Conservation (phyloP, 2,797 vertebrate species). For the Tympanoctomys barrerae region DNA sequence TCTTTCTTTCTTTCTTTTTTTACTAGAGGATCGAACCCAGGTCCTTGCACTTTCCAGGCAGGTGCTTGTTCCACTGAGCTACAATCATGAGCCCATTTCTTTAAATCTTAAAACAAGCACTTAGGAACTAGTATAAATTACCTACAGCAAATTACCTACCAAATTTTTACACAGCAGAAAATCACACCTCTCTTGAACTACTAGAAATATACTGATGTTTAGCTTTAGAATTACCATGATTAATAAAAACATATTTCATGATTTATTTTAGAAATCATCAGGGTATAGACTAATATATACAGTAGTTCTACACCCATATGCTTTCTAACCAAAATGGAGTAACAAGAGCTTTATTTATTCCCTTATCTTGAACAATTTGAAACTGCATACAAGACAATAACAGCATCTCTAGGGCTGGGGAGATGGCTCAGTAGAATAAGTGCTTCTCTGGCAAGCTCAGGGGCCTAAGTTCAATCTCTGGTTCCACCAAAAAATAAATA, state of each 20-base stretch:
- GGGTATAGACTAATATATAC: not conserved
- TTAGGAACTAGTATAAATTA: not conserved
- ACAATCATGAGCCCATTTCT: not conserved
- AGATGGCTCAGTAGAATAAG: too few species aligned
- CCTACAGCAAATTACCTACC: not conserved
- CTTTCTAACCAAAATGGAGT: not conserved
- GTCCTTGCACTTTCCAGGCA: too few species aligned
- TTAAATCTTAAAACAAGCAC: not conserved
- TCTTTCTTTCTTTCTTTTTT: too few species aligned
- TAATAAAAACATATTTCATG: not conserved
- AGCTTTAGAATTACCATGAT: not conserved
- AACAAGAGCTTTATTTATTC: not conserved
- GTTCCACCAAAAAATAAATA: too few species aligned
- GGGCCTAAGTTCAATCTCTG: too few species aligned
- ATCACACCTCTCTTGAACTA: not conserved
- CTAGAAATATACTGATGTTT: not conserved
- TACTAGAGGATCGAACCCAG: too few species aligned
- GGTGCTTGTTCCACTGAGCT: too few species aligned
- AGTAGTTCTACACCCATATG: accelerated
- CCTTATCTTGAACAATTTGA: not conserved
- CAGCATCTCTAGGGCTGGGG: too few species aligned
- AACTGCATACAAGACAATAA: not conserved
- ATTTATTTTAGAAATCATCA: not conserved
- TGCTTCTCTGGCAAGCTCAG: too few species aligned
- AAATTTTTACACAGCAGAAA: not conserved